phyloP scores from a whole-genome alignment of 2,797 vertebrate genomes.

The Antennarius maculatus region DNA sequence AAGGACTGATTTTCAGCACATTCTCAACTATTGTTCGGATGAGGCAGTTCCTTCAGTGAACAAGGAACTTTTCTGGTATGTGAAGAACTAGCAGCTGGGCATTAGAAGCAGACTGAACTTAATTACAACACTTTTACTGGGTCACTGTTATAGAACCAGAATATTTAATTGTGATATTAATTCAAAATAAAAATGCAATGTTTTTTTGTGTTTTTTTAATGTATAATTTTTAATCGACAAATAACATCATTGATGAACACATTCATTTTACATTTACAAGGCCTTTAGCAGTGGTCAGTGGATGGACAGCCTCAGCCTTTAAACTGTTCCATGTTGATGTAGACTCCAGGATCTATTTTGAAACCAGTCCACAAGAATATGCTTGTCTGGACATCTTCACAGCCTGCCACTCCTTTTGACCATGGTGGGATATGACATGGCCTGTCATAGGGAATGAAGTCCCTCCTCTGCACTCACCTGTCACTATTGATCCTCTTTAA shows the following conservation, averaged over 20 bases:
- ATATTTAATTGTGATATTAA: too few relatives aligned
- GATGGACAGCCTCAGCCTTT: not conserved
- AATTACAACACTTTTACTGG: too few relatives aligned
- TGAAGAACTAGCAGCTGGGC: too few relatives aligned
- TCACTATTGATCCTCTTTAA: constrained; percentile 60
- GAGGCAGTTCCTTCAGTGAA: too few relatives aligned
- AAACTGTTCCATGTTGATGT: not conserved
- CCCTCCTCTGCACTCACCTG: constrained; percentile 43
- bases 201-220: too few relatives aligned
- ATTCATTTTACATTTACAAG: not conserved
- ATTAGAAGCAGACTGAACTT: too few relatives aligned
- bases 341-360: not conserved
- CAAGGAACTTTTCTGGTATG: too few relatives aligned
- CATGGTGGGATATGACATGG: constrained; percentile 34
- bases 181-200: too few relatives aligned
- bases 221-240: too few relatives aligned
- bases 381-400: constrained; percentile 16
- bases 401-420: constrained; percentile 34
- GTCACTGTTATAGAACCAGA: too few relatives aligned
- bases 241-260: not conserved
- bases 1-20: too few relatives aligned
- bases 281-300: not conserved
- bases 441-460: constrained; percentile 40
- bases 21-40: too few relatives aligned
- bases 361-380: constrained; percentile 18